Base-by-base conservation (phyloP, 2,797 vertebrate genomes). In the Gallinago solitaria region DNA sequence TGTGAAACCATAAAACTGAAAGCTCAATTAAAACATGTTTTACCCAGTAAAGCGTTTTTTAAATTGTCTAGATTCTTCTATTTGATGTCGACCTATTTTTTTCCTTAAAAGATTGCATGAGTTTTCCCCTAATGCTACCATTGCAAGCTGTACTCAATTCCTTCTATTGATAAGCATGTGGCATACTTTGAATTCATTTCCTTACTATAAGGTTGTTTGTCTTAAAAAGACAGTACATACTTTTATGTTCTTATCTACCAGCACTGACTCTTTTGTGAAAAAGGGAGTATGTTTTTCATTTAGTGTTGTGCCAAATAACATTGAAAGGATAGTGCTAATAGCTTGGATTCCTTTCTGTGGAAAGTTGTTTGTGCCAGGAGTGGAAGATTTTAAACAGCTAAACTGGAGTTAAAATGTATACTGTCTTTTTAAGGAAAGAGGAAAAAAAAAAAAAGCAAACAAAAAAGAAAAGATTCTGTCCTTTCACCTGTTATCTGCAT, bases 401-500 rank as follows among this genome's bases (percentile, higher is more conserved):
- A 88, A 51, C 27, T 82, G 53, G 35, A 71, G 27, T 91, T 96
- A 77, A 97, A 97, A 96, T 97, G 95, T 97, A 78, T 97, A 84
- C 96, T 98, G 97, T 98, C 97, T 98, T 97, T 96, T 96, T 92
- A 94, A 95, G 76, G 74, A 96, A 76, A 54, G 35, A 59, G 35
- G 11, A 16, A 45, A 4, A n/a, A 47, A 53, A 61, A 64, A 63
- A 82, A 50, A 32, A 5, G 37, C 47, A 37, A 90, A n/a, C 20
- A 56, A 74, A 67, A 96, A 75, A 32, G 15, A 57, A 68, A 82
- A 89, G 89, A 92, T 98, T 97, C 97, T 98, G 59, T 97, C 96
- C 98, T 98, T 98, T 98, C 97, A 98, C 97, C 92, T 98, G 84
- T 98, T 98, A 95, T 98, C 96, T 98, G 96, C 98, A 98, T 97